Evolutionary conservation across 64 coral and sea anemone species (phyloP).

Genomic region (Porites lutea): DNA sequence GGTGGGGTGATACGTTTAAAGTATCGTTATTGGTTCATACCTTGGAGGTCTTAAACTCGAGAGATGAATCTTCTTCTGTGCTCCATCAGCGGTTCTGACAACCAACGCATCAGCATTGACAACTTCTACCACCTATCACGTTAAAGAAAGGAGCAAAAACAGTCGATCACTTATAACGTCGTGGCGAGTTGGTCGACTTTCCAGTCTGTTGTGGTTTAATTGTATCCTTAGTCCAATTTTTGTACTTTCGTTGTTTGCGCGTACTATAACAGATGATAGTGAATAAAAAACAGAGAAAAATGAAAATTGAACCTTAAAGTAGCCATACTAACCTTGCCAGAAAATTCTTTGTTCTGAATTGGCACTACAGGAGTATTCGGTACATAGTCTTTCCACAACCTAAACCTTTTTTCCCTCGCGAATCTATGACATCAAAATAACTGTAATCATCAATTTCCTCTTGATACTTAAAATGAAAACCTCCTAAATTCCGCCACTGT

Average conservation of each 20-base stretch:
- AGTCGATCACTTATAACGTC: background rate
- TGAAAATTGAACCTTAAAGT: background rate
- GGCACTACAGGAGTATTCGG: slow-evolving; percentile 64
- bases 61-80: slow-evolving; percentile 89
- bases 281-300: too few relatives aligned
- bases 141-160: background rate
- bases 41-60: slow-evolving; percentile 98
- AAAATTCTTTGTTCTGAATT: slow-evolving; percentile 93
- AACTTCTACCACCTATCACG: slow-evolving; percentile 82
- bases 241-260: too few relatives aligned
- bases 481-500: too few relatives aligned
- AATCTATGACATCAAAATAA: slow-evolving; percentile 53
- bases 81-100: slow-evolving; percentile 75
- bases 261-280: too few relatives aligned
- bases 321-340: slow-evolving; percentile 75
- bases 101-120: slow-evolving; percentile 95
- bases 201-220: too few relatives aligned
- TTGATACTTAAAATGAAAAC: too few relatives aligned
- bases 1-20: too few relatives aligned
- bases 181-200: too few relatives aligned
- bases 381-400: slow-evolving; percentile 96
- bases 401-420: slow-evolving; percentile 86
- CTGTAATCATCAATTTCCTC: too few relatives aligned
- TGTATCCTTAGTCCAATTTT: too few relatives aligned
- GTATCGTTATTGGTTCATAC: slow-evolving; percentile 10